phyloP scores from a whole-genome alignment of 1,140 invertebrate species.

The Meteorus sp. region DNA sequence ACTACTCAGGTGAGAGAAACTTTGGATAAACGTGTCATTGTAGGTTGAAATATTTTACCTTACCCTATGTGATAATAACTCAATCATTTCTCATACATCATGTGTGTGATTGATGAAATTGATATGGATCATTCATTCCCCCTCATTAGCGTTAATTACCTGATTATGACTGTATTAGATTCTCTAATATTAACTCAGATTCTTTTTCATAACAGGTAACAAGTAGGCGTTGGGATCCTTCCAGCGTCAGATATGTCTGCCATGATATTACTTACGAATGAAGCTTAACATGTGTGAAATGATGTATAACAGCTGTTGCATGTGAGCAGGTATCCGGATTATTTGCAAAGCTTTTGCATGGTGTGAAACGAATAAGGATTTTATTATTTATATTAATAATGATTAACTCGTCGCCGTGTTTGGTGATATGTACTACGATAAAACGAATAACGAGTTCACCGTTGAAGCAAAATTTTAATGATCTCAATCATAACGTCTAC shows the following conservation, averaged over 20 bases:
- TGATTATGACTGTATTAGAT: too few relatives aligned
- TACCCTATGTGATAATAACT: too few relatives aligned
- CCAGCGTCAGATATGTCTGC: constrained; percentile 13
- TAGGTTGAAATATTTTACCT: not conserved
- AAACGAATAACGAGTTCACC: too few relatives aligned
- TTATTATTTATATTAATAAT: constrained; percentile 38
- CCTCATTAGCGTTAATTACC: too few relatives aligned
- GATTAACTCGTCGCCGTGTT: constrained; percentile 29
- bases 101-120: too few relatives aligned
- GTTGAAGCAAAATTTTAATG: too few relatives aligned
- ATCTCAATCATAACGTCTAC: too few relatives aligned
- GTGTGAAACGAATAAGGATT: constrained; percentile 38
- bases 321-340: not conserved
- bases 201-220: too few relatives aligned
- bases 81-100: too few relatives aligned
- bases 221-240: constrained; percentile 21
- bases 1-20: not conserved
- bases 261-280: constrained; percentile 39
- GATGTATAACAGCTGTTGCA: constrained; percentile 26
- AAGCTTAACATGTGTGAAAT: constrained; percentile 49
- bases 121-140: too few relatives aligned
- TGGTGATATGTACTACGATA: too few relatives aligned
- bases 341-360: constrained; percentile 42
- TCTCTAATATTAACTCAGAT: too few relatives aligned
- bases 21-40: not conserved